Conservation (phyloP, 2,797 vertebrate species). For the Bufotes viridis region DNA sequence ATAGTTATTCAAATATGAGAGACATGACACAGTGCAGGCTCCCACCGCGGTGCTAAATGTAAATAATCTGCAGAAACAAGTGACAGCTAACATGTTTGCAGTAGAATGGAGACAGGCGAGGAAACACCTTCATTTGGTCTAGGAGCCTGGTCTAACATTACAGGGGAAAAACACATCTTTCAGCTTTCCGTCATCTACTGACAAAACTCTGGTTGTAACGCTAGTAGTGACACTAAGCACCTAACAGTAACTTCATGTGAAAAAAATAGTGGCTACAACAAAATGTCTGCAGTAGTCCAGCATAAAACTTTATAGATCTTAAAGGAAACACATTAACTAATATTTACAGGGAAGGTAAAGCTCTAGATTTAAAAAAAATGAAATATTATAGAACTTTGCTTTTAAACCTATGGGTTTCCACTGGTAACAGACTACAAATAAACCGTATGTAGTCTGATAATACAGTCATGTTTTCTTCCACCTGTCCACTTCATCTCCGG, state of each 20-base stretch:
- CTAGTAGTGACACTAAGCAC: conserved; percentile 2
- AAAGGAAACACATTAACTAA: not conserved
- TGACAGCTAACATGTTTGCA: conserved; percentile 70
- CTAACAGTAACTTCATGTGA: not conserved
- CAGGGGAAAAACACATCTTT: conserved; percentile 30
- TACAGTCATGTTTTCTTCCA: not conserved
- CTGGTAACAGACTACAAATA: conserved; percentile 4
- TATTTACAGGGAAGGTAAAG: not conserved
- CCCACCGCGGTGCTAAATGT: conserved; percentile 69
- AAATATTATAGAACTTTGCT: not conserved
- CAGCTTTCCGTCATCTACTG: conserved; percentile 6
- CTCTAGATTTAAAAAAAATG: not conserved
- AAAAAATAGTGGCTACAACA: not conserved
- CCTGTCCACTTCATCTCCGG: too few species aligned
- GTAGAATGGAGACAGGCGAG: conserved; percentile 67
- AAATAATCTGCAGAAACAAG: conserved; percentile 70
- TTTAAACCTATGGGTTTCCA: not conserved
- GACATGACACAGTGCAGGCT: conserved; percentile 75
- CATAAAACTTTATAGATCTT: not conserved
- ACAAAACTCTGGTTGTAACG: conserved; percentile 7
- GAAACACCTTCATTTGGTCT: conserved; percentile 65
- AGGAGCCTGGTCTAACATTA: conserved; percentile 11
- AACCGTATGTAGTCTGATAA: not conserved
- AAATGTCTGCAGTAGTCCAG: not conserved
- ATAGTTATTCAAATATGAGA: conserved; percentile 76